Evolutionary conservation across 2,113 vertebrate species (phyloP), one percentile per base, ranked within the genome.

Genomic region (Scalopus aquaticus): DNA sequence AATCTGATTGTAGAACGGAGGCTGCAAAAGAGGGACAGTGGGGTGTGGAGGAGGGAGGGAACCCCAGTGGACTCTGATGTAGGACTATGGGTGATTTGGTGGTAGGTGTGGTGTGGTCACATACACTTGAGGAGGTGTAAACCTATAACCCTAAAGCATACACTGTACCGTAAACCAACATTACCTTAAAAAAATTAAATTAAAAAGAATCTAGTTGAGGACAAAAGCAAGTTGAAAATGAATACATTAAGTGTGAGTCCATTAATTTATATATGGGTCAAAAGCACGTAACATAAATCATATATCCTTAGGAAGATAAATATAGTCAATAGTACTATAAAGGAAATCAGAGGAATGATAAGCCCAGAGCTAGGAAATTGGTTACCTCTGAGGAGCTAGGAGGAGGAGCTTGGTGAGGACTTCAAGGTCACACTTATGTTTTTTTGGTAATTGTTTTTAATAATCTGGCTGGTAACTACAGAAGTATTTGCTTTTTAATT

Each of bases 231-330:
- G 19, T 37, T 72, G 9, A 42, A 76, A 44, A 92, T 82, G 56
- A 84, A 62, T 49, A 60, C 2, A 32, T 56, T 80, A 72, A 84
- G 26, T 35, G 60, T n/a, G 30, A 84, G 26, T 83, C 20, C 51
- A 80, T 56, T 74, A 51, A 22, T 56, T 24, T 84, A 84, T 65
- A 72, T 35, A 70, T 51, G 84, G 65, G 46, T 70, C 44, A 65
- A 87, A 93, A 54, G 8, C 39, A 44, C 62, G n/a, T 19, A 87
- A 91, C 80, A 4, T 82, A 89, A 74, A 84, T 76, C 76, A 80
- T 69, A 70, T 10, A 19, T 28, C 72, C 46, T 85, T 73, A 92
- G 35, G 87, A 72, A 84, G 77, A 92, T 15, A 93, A 92, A 84
- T 28, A 90, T 69, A 87, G 67, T 56, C n/a, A 30, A 28, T 58